Conservation (phyloP, 1,140 invertebrate genomes). For the Helicoverpa zea region DNA sequence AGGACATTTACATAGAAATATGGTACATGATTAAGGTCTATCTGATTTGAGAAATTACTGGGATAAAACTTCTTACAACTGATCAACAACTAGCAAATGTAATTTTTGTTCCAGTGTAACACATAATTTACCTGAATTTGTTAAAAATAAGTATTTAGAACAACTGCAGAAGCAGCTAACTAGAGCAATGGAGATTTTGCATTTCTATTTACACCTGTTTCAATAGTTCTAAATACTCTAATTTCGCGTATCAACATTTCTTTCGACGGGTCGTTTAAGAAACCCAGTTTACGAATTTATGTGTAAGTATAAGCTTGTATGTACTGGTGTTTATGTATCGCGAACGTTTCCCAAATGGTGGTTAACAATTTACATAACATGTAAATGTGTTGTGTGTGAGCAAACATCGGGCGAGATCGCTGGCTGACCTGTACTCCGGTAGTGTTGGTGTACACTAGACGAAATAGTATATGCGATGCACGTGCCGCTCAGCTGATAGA, state of each 20-base stretch:
- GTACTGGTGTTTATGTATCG: slow-evolving; percentile 41
- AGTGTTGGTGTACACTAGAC: slow-evolving; percentile 61
- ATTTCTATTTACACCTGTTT: slow-evolving; percentile 9
- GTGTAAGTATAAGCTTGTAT: neutral
- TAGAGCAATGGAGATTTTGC: neutral
- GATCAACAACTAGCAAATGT: neutral
- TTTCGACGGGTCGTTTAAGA: slow-evolving; percentile 22
- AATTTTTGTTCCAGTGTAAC: neutral
- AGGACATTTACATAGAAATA: too few species aligned
- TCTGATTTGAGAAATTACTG: too few species aligned
- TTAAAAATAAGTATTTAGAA: slow-evolving; percentile 12
- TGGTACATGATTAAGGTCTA: too few species aligned
- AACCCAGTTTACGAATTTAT: slow-evolving; percentile 24
- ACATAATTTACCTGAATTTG: neutral
- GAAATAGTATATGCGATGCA: slow-evolving; percentile 66
- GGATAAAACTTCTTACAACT: too few species aligned
- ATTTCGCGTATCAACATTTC: slow-evolving; percentile 21
- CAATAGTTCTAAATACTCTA: slow-evolving; percentile 4
- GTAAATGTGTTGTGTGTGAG: slow-evolving; percentile 35
- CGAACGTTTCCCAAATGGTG: slow-evolving; percentile 42
- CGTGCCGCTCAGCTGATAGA: slow-evolving; percentile 83
- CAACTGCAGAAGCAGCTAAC: neutral
- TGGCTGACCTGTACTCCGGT: slow-evolving; percentile 12
- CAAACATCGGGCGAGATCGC: slow-evolving; percentile 1
- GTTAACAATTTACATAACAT: slow-evolving; percentile 46